Conservation (phyloP, 2,113 vertebrate species). For the Phalacrocorax brasilianus region DNA sequence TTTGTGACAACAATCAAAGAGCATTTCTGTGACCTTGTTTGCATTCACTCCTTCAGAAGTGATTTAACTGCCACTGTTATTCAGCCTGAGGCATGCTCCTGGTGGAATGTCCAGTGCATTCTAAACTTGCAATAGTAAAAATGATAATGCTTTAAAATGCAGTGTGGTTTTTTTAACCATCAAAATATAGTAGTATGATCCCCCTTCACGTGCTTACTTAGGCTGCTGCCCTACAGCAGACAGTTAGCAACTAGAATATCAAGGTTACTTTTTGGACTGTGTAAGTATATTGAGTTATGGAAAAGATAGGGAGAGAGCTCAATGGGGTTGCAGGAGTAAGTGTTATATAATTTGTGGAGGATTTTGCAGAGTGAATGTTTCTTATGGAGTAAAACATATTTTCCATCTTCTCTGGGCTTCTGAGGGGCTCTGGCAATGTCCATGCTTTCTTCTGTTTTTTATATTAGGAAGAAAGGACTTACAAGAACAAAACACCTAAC, state of each 20-base stretch:
- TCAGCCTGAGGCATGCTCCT: accelerated
- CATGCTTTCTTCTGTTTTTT: neutral
- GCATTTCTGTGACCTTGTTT: neutral
- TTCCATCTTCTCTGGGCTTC: neutral
- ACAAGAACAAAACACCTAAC: neutral
- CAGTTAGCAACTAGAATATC: neutral
- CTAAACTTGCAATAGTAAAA: neutral
- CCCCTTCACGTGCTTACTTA: neutral
- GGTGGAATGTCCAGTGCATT: neutral
- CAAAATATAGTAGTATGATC: neutral
- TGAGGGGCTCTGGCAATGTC: neutral
- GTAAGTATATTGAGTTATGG: neutral
- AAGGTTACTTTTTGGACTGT: neutral
- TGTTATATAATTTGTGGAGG: neutral
- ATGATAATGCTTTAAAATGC: neutral
- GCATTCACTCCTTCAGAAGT: neutral
- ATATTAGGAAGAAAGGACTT: neutral
- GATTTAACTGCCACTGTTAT: neutral
- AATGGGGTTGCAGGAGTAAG: neutral
- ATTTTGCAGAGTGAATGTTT: neutral
- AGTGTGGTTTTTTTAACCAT: neutral
- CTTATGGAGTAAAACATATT: neutral
- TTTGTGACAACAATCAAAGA: neutral
- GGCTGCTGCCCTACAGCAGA: neutral
- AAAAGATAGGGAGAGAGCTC: neutral